Evolutionary conservation across 2,797 vertebrate species (phyloP).

Genomic region (Astyanax mexicanus): DNA sequence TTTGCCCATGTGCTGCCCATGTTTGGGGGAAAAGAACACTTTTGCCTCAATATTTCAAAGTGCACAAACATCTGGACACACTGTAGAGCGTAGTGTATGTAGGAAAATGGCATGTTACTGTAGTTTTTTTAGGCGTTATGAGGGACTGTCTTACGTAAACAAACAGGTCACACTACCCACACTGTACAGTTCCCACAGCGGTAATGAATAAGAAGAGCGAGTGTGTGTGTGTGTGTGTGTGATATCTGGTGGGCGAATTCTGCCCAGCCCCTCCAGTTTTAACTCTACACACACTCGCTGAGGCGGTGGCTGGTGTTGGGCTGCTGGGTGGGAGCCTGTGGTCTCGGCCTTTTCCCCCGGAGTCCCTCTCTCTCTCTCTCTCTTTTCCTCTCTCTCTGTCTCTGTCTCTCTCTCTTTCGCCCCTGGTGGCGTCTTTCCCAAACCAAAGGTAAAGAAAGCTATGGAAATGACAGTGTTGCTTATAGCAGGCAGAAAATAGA

Average conservation of each 20-base stretch:
- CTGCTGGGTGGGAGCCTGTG: slow-evolving; percentile 76
- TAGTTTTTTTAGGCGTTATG: background rate
- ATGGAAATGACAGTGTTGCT: slow-evolving; percentile 77
- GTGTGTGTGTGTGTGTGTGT: slow-evolving; percentile 27
- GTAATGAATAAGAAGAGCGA: slow-evolving; percentile 5
- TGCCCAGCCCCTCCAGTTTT: slow-evolving; percentile 37
- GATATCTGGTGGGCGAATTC: slow-evolving; percentile 39
- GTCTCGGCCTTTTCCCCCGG: slow-evolving; percentile 66
- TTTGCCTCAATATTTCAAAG: too few species aligned
- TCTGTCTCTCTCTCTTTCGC: slow-evolving; percentile 61
- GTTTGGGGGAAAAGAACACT: too few species aligned
- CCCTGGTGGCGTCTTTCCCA: slow-evolving; percentile 72
- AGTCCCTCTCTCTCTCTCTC: slow-evolving; percentile 69
- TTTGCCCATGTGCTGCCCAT: too few species aligned
- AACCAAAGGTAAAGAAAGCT: slow-evolving; percentile 78
- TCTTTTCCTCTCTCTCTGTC: slow-evolving; percentile 64
- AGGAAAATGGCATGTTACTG: too few species aligned
- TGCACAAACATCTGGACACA: too few species aligned
- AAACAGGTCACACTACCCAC: background rate
- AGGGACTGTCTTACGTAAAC: background rate
- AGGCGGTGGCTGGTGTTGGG: slow-evolving; percentile 40
- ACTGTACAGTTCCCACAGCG: background rate
- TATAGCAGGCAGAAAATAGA: slow-evolving; percentile 77
- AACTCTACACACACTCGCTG: slow-evolving; percentile 7
- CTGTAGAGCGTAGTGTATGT: too few species aligned